Percentiles rank a stretch among this genome's conserved stretches.
Evolutionary conservation across 2,888 invertebrate species (phyloP).

Genomic region (Ceriagrion tenellum): DNA sequence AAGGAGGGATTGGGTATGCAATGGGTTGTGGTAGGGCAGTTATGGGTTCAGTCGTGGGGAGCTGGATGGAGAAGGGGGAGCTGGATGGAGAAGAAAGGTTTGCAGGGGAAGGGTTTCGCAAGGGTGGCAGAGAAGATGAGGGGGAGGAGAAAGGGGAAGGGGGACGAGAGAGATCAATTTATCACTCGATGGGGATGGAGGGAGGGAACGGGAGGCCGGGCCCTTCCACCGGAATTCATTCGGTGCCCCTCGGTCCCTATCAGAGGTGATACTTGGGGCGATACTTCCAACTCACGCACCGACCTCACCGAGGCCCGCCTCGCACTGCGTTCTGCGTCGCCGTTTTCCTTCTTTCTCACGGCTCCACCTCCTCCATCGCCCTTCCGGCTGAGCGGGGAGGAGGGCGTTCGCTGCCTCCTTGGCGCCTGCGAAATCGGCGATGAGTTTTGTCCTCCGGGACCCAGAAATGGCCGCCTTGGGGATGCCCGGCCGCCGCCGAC

Average conservation of each 20-base stretch:
- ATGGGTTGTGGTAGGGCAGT: constrained; percentile 4
- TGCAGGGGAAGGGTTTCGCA: background rate
- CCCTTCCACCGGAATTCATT: constrained; percentile 41
- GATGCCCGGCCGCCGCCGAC: background rate
- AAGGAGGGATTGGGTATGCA: background rate
- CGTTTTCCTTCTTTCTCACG: background rate
- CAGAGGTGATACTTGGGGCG: constrained; percentile 13
- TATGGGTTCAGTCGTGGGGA: background rate
- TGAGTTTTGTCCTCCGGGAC: constrained; percentile 33
- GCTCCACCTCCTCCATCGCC: background rate
- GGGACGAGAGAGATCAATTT: constrained; percentile 33
- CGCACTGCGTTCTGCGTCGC: no score
- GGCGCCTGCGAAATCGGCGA: constrained; percentile 21
- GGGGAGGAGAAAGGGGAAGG: background rate
- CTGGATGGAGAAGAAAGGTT: background rate
- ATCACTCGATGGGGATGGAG: background rate
- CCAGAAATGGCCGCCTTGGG: background rate
- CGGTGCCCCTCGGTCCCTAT: constrained; percentile 11
- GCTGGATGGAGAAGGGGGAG: background rate
- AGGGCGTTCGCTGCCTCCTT: background rate
- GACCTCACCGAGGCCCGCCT: background rate
- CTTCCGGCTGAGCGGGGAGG: background rate
- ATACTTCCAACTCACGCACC: background rate
- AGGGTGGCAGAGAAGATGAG: background rate
- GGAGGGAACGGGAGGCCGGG: background rate